These are phyloP conservation scores for Cyprinella venusta DNA, from an alignment of 2,797 vertebrate genomes.

Conservation along the genomic window DNA sequence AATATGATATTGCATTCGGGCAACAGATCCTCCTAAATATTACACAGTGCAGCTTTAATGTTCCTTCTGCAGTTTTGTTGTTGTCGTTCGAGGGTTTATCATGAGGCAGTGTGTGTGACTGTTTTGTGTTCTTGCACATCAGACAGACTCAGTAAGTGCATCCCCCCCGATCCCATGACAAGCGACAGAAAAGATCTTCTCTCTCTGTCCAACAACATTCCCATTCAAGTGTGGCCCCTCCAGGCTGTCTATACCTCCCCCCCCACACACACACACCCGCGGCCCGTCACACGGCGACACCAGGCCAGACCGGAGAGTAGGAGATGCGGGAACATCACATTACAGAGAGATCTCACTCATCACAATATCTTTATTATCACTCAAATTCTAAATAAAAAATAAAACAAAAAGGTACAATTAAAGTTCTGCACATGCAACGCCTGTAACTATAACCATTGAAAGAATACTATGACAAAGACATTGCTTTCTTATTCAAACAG, in stretches of 20 bases:
- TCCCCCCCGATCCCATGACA: slow-evolving; percentile 76
- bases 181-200: slow-evolving; percentile 63
- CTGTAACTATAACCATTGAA: too few relatives aligned
- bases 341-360: too few relatives aligned
- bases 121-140: slow-evolving; percentile 69
- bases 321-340: too few relatives aligned
- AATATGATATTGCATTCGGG: too few relatives aligned
- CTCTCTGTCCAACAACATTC: slow-evolving; percentile 76
- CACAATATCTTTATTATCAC: too few relatives aligned
- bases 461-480: too few relatives aligned
- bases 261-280: slow-evolving; percentile 47
- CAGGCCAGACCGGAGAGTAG: background rate
- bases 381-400: too few relatives aligned
- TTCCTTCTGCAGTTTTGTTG: slow-evolving; percentile 1
- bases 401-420: too few relatives aligned
- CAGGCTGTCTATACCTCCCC: slow-evolving; percentile 67
- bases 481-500: too few relatives aligned
- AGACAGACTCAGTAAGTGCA: slow-evolving; percentile 78
- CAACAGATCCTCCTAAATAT: too few relatives aligned
- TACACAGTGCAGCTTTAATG: too few relatives aligned
- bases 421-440: too few relatives aligned
- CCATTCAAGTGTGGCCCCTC: slow-evolving; percentile 79
- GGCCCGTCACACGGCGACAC: slow-evolving; percentile 78
- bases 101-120: slow-evolving; percentile 31
- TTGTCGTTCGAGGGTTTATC: slow-evolving; percentile 45